A percentile compares a stretch with the other conserved stretches of the same genome.
These are phyloP conservation scores for Papilio polytes DNA, from an alignment of 1,140 invertebrate species.

Conservation along the genomic window DNA sequence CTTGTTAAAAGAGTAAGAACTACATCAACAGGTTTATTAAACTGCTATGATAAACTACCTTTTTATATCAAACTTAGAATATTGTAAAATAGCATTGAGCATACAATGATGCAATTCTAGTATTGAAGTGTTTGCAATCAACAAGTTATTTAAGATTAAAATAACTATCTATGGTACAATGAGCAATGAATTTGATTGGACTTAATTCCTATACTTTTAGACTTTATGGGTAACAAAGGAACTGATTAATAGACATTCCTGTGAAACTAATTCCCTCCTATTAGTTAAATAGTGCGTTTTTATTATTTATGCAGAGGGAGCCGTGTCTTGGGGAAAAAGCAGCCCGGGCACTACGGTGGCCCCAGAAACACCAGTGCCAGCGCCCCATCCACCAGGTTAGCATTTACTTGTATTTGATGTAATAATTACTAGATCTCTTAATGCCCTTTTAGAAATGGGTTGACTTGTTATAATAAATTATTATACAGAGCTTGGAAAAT, in stretches of 20 bases:
- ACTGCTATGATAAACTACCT: neutral
- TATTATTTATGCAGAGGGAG: conserved; percentile 62
- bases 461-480: no score
- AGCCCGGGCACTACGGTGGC: conserved; percentile 82
- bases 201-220: no score
- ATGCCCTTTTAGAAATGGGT: neutral
- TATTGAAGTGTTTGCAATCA: no score
- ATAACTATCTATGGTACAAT: no score
- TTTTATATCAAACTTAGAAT: neutral
- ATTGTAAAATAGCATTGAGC: neutral
- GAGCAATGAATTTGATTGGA: no score
- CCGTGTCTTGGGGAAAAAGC: conserved; percentile 82
- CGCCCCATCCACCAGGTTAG: conserved; percentile 80
- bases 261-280: neutral
- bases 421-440: neutral
- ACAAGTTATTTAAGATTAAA: no score
- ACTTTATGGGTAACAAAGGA: neutral
- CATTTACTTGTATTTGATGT: conserved; percentile 31
- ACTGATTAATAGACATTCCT: neutral
- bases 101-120: no score
- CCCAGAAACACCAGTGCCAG: conserved; percentile 80
- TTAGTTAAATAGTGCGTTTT: neutral
- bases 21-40: no score
- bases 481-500: neutral
- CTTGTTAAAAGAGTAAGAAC: no score